Evolutionary conservation across 2,888 invertebrate genomes (phyloP).

Genomic region (Cyclophora albipunctata): DNA sequence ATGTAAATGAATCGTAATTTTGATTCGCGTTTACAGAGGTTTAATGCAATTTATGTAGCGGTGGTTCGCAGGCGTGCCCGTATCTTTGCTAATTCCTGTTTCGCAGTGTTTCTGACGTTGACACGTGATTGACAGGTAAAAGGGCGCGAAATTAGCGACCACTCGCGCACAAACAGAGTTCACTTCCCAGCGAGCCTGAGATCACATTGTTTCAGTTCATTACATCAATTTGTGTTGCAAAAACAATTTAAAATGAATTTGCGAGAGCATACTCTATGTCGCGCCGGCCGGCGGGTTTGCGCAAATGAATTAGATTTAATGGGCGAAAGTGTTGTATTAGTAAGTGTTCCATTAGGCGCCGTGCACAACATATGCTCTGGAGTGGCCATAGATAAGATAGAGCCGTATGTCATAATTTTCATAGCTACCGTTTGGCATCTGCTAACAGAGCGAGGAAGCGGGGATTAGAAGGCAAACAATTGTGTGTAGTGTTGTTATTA

Average conservation of each 20-base stretch:
- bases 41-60: conserved; percentile 41
- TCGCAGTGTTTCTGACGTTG: conserved; percentile 36
- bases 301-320: conserved; percentile 53
- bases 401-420: conserved; percentile 68
- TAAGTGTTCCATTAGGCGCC: conserved; percentile 61
- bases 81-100: conserved; percentile 45
- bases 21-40: conserved; percentile 12
- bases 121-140: conserved; percentile 70
- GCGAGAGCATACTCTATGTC: conserved; percentile 49
- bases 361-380: conserved; percentile 62
- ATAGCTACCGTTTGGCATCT: conserved; percentile 69
- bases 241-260: conserved; percentile 17
- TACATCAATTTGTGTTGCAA: background rate
- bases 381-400: conserved; percentile 72
- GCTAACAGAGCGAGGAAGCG: conserved; percentile 49
- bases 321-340: conserved; percentile 61
- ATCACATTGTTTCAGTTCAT: conserved; percentile 27
- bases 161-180: conserved; percentile 27
- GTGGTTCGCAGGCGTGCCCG: conserved; percentile 25
- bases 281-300: conserved; percentile 27
- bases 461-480: conserved; percentile 64
- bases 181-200: conserved; percentile 18
- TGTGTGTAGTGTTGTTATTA: conserved; percentile 48
- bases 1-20: conserved; percentile 41
- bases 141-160: conserved; percentile 66